Base-by-base conservation (phyloP, 2,113 vertebrate species). In the Sakesphorus luctuosus region DNA sequence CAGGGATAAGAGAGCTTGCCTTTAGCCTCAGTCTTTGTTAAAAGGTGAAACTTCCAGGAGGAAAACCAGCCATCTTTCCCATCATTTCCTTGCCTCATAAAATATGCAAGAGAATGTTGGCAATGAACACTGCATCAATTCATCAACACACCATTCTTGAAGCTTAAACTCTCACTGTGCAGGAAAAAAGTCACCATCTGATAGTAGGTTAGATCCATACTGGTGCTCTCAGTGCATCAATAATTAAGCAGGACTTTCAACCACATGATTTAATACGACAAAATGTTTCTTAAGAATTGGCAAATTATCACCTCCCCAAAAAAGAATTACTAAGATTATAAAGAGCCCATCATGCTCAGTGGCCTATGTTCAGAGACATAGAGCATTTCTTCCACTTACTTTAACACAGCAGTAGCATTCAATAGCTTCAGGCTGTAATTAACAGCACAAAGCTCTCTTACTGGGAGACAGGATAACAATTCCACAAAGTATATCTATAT, bases 361-460 rank as follows among this genome's bases (percentile, higher is more conserved):
- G 67, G 87, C 79, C 84, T 96, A 21, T 85, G 78, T 80, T 93
- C 74, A 90, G 71, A 94, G 71, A 68, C 62, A 58, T 3, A 82
- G 85, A 94, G 44, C 47, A 68, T 88, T 93, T 49, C 93, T 96
- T 96, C 94, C 90, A 87, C 93, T 96, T 90, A 87, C 85, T 97
- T 95, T 93, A 96, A 97, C 96, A 66, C 88, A 96, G 90, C 93
- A 89, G 93, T 66, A 93, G 76, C 44, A 68, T 75, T 94, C 96
- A 84, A 78, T 92, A 40, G 92, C 96, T 97, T 65, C 88, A 78
- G 96, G 96, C 93, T 95, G 96, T 92, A 97, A 96, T 97, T 97
- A 97, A 95, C 90, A 92, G 80, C 89, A 95, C 94, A 96, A 96
- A 96, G 86, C 92, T 94, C 93, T 95, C 94, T 94, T 95, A 96